Percentiles rank a stretch among this genome's conserved stretches.
Evolutionary conservation across 92 coral and sea anemone genomes (phyloP).

Genomic region (Epizoanthus rinbou): DNA sequence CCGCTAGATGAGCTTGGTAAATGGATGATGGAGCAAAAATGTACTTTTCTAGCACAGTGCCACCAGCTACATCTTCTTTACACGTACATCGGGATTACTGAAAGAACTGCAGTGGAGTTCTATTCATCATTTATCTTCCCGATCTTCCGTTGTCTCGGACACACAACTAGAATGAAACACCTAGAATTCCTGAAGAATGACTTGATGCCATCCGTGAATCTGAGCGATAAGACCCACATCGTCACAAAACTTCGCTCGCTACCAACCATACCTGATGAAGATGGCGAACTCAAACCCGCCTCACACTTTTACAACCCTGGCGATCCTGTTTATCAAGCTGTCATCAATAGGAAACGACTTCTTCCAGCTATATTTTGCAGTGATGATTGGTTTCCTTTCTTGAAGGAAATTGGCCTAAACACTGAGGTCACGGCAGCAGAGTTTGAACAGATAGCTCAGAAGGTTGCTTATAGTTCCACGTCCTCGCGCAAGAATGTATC

Average conservation of each 20-base stretch:
- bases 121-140: conserved; percentile 43
- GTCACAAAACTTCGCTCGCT: conserved; percentile 34
- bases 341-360: conserved; percentile 22
- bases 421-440: conserved; percentile 33
- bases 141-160: conserved; percentile 37
- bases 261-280: conserved; percentile 31
- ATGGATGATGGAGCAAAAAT: conserved; percentile 29
- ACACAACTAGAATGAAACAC: conserved; percentile 27
- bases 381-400: conserved; percentile 34
- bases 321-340: conserved; percentile 13
- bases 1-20: conserved; percentile 41
- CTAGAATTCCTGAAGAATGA: conserved; percentile 32
- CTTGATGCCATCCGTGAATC: background rate
- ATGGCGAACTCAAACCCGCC: conserved; percentile 36
- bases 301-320: conserved; percentile 42
- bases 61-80: conserved; percentile 46
- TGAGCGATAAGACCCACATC: conserved; percentile 17
- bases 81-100: conserved; percentile 25
- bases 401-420: conserved; percentile 48
- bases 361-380: conserved; percentile 42
- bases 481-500: background rate
- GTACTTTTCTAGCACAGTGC: conserved; percentile 38
- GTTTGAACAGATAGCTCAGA: conserved; percentile 34
- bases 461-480: conserved; percentile 7
- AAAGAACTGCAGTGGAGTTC: conserved; percentile 42